Percentiles rank a stretch among this genome's conserved stretches.
Evolutionary conservation across 2,797 vertebrate genomes (phyloP).

Genomic region (Propithecus perrieri): DNA sequence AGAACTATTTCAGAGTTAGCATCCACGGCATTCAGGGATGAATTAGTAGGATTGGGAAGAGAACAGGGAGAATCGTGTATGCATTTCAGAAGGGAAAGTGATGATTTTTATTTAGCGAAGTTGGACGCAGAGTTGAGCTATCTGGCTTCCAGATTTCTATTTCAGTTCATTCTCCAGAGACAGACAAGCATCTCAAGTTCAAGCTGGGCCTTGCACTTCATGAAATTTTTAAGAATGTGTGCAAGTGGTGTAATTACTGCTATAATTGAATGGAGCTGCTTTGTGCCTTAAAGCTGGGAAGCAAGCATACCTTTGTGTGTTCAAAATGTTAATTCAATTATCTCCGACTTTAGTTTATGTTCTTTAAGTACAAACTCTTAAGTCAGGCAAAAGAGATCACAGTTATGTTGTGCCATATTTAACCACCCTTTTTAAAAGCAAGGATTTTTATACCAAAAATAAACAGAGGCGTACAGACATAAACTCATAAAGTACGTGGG

Average conservation of each 20-base stretch:
- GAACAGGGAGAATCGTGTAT: neutral
- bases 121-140: conserved; percentile 5
- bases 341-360: conserved; percentile 64
- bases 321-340: conserved; percentile 68
- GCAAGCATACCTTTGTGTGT: conserved; percentile 37
- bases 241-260: neutral
- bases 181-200: conserved; percentile 11
- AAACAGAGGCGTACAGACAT: conserved; percentile 65
- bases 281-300: conserved; percentile 51
- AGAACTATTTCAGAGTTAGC: neutral
- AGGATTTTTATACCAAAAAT: conserved; percentile 64
- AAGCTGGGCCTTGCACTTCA: neutral
- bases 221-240: conserved; percentile 46
- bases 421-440: conserved; percentile 68
- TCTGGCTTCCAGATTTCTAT: conserved; percentile 31
- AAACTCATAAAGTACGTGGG: conserved; percentile 63
- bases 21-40: neutral
- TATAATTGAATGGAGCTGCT: conserved; percentile 37
- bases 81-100: neutral
- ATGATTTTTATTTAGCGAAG: conserved; percentile 12
- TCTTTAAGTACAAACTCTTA: conserved; percentile 66
- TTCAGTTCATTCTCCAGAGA: conserved; percentile 53
- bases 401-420: conserved; percentile 52
- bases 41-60: neutral
- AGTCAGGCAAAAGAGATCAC: conserved; percentile 53